These are phyloP conservation scores for Anagrus nilaparvatae DNA, from an alignment of 1,140 invertebrate species.

Conservation along the genomic window DNA sequence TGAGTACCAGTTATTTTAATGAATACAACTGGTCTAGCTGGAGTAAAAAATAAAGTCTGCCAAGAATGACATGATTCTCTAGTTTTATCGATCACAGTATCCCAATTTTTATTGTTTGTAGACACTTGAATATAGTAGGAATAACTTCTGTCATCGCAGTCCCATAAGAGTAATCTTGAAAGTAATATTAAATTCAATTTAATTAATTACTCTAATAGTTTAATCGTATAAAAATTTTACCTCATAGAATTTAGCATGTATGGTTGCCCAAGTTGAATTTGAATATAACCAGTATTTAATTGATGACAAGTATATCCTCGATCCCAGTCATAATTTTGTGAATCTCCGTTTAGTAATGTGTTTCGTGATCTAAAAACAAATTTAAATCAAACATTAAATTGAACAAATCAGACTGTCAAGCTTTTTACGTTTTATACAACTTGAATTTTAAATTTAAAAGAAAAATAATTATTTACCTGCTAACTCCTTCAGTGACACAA, in stretches of 20 bases:
- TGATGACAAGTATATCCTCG: conserved; percentile 98
- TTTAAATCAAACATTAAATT: neutral
- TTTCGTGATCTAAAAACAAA: conserved; percentile 65
- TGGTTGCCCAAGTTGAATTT: conserved; percentile 92
- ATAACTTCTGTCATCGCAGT: conserved; percentile 94
- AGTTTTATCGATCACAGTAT: conserved; percentile 69
- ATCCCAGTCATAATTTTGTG: conserved; percentile 94
- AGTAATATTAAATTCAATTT: conserved; percentile 4
- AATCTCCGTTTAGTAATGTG: conserved; percentile 93
- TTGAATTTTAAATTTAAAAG: conserved; percentile 2
- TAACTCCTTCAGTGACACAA: conserved; percentile 86
- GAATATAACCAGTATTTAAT: conserved; percentile 86
- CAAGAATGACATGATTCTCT: conserved; percentile 75
- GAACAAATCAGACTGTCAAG: too few relatives aligned
- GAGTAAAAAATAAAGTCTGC: conserved; percentile 79
- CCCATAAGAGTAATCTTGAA: conserved; percentile 82
- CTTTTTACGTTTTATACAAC: too few relatives aligned
- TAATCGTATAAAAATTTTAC: conserved; percentile 32
- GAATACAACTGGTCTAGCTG: conserved; percentile 74
- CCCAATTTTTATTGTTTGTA: conserved; percentile 84
- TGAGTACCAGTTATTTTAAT: conserved; percentile 89
- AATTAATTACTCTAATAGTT: conserved; percentile 1
- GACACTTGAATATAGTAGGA: conserved; percentile 95
- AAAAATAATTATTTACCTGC: conserved; percentile 37
- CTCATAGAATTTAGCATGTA: conserved; percentile 87